Base-by-base conservation (phyloP, 2,113 vertebrate species). In the Sapayoa aenigma region DNA sequence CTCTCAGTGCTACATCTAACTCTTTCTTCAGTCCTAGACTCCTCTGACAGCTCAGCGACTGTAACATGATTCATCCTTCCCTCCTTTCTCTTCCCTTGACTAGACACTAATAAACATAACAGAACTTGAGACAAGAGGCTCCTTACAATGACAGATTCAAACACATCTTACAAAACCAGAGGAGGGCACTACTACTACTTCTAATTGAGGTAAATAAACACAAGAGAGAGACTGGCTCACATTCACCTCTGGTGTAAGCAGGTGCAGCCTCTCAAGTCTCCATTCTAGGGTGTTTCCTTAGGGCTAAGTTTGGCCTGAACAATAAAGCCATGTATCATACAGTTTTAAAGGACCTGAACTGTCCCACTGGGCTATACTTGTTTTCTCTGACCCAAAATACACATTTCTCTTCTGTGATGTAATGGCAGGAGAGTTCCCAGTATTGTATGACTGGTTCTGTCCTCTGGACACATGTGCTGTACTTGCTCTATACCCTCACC, bases 101-200 rank as follows among this genome's bases (percentile, higher is more conserved):
- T 90, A 96, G 93, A 94, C 94, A 91, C 86, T 81, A 96, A 94
- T 79, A 94, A 96, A 95, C 75, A 63, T 12, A 95, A 65, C 83
- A 92, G 73, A 92, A 58, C 49, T 39, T 65, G 86, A 96, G 93
- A 95, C 88, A 86, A 74, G 91, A 93, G 79, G 85, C 83, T 89
- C 76, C 62, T 68, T 59, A n/a, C 14, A 92, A 78, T n/a, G 80
- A 84, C 89, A 90, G 73, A 82, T 76, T 79, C 73, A 84, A 79
- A 67, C 73, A 84, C 77, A 76, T 53, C 73, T 90, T 52, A 21
- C 76, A 94, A 92, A 95, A 89, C 79, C 88, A 94, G 91, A 87
- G 72, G 39, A 87, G 83, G 53, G 85, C 85, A 86, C 60, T 53
- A 65, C 31, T 13, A 5, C 18, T 55, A 22, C 46, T 58, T 76